phyloP scores from a whole-genome alignment of 2,113 vertebrate genomes.

The Gila orcuttii region DNA sequence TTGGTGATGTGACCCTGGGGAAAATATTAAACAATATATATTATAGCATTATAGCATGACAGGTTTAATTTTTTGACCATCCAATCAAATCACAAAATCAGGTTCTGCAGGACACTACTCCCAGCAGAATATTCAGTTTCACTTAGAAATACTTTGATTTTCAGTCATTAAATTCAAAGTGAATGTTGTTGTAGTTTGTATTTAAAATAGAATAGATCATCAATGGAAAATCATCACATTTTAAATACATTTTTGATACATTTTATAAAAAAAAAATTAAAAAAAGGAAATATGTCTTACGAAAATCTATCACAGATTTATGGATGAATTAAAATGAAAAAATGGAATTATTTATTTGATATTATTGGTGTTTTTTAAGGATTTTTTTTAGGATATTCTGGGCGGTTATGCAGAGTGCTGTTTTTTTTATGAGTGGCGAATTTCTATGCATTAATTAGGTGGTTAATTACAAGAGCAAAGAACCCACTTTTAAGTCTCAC shows the following conservation, averaged over 20 bases:
- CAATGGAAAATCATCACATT: neutral
- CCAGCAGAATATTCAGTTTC: neutral
- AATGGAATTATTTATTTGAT: too few species aligned
- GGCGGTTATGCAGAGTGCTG: too few species aligned
- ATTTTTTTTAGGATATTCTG: too few species aligned
- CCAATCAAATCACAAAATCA: neutral
- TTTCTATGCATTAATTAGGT: neutral
- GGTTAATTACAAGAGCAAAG: neutral
- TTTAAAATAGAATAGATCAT: neutral
- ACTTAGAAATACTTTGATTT: neutral
- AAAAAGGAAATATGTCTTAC: too few species aligned
- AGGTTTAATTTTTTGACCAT: neutral
- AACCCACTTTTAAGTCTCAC: neutral
- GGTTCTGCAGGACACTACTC: neutral
- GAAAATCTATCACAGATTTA: too few species aligned
- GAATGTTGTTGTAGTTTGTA: neutral
- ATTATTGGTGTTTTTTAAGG: too few species aligned
- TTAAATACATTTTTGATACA: too few species aligned
- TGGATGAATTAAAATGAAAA: too few species aligned
- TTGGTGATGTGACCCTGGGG: neutral
- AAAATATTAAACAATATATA: neutral
- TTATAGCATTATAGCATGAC: neutral
- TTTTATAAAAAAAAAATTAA: too few species aligned
- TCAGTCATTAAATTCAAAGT: neutral
- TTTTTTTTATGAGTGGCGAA: neutral